Percentiles rank a stretch among this genome's conserved stretches.
These are phyloP conservation scores for Scolopax rusticola DNA, from an alignment of 2,797 vertebrate genomes.

Conservation along the genomic window DNA sequence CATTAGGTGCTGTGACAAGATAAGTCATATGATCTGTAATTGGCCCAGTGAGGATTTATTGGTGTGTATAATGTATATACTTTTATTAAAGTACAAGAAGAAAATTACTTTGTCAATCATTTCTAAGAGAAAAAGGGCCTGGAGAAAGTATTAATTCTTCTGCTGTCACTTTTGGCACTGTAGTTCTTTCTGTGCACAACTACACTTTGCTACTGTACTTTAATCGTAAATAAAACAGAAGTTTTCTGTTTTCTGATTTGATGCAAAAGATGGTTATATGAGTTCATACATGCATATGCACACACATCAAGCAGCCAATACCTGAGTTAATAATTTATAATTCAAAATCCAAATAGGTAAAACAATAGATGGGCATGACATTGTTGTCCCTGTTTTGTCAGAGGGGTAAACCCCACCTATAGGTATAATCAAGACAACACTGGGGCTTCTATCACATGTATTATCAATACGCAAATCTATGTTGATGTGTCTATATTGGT, in stretches of 20 bases:
- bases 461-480: background rate
- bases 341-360: conserved; percentile 1
- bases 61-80: conserved; percentile 71
- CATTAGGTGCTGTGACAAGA: conserved; percentile 69
- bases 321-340: background rate
- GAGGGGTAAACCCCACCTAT: background rate
- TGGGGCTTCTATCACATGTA: background rate
- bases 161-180: conserved; percentile 60
- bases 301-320: background rate
- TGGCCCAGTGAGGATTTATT: conserved; percentile 63
- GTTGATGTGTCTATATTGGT: background rate
- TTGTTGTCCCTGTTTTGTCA: background rate
- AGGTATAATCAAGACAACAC: background rate
- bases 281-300: rapidly evolving
- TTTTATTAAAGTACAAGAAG: conserved; percentile 75
- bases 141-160: conserved; percentile 72
- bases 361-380: background rate
- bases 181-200: conserved; percentile 40
- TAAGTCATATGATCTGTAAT: conserved; percentile 73
- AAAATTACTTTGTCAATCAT: conserved; percentile 80
- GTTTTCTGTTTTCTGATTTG: background rate
- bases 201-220: conserved; percentile 27
- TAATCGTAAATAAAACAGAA: conserved; percentile 34
- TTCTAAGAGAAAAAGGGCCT: conserved; percentile 62
- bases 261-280: background rate